Base-by-base conservation (phyloP, 2,888 invertebrate genomes). In the Apotomis betuletana region DNA sequence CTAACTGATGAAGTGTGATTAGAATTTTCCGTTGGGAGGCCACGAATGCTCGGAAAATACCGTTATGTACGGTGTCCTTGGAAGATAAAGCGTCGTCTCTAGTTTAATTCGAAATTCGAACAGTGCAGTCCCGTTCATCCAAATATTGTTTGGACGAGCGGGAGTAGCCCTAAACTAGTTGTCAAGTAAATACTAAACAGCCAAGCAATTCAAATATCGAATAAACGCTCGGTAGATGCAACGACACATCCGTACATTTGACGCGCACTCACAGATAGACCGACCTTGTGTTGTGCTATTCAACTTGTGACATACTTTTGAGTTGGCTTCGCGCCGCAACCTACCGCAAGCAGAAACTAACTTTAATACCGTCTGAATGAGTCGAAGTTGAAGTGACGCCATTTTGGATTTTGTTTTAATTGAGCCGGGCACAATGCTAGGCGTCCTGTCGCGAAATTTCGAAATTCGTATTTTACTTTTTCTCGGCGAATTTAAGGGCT, bases 281-380 rank as follows among this genome's bases (percentile, higher is more conserved):
- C 88, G 92, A 88, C 92, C 92, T 92, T 92, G 91, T 87, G 81
- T 77, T 86, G 88, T 90, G 88, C 90, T 85, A 92, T 92, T 92
- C 92, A 92, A 92, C 89, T 87, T 83, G 88, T 92, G 92, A 92
- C 92, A 92, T 87, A 92, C 90, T 91, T 92, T 91, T 88, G 88
- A 90, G 83, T 92, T 92, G 92, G 92, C 92, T 89, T 85, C 86
- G 86, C 88, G 91, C 91, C 92, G 89, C 83, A 79, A 74, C 62
- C 49, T 73, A 73, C 59, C 77, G 75, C 87, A 85, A 77, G 49
- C 75, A 81, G 69, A 86, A 85, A 85, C 76, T 58, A 58, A 73
- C 74, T 67, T 69, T 75, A 74, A 67, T 3, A 1, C 0, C 3
- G 15, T 51, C 3, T 0, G 10, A 27, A 51, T 75, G 67, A 75